phyloP scores from a whole-genome alignment of 2,797 vertebrate genomes.

The Peromyscus attwateri region DNA sequence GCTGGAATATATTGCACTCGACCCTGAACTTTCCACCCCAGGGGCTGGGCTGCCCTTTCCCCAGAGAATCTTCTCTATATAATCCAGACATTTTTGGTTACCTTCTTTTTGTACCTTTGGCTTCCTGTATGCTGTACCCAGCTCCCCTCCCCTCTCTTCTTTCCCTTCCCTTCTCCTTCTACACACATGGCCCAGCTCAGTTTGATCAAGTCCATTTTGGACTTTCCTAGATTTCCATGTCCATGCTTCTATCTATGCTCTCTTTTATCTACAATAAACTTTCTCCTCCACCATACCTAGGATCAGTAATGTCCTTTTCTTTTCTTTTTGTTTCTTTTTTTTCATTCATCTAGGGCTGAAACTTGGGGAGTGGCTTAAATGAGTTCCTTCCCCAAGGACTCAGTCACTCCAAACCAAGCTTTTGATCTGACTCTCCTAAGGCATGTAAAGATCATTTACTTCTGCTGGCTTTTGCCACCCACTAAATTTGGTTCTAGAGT shows the following conservation, averaged over 20 bases:
- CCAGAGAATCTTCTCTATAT: background rate
- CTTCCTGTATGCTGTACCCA: background rate
- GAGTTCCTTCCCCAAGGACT: too few relatives aligned
- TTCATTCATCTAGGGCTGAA: too few relatives aligned
- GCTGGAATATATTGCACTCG: background rate
- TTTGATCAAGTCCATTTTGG: background rate
- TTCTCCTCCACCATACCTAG: background rate
- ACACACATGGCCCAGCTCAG: background rate
- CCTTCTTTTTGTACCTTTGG: background rate
- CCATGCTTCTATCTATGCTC: background rate
- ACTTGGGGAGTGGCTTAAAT: too few relatives aligned
- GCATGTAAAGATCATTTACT: too few relatives aligned
- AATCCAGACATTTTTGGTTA: background rate
- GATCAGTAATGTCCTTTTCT: background rate
- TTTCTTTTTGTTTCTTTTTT: background rate
- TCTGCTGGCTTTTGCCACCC: too few relatives aligned
- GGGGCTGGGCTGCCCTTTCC: background rate
- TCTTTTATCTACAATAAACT: background rate
- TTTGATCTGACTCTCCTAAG: too few relatives aligned
- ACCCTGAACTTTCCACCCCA: background rate
- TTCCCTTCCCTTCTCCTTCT: background rate
- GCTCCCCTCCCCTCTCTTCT: background rate
- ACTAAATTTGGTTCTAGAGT: too few relatives aligned
- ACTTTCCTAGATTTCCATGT: background rate
- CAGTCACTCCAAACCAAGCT: too few relatives aligned